Evolutionary conservation across 2,113 vertebrate genomes (phyloP).

Genomic region (Cheirogaleus medius): DNA sequence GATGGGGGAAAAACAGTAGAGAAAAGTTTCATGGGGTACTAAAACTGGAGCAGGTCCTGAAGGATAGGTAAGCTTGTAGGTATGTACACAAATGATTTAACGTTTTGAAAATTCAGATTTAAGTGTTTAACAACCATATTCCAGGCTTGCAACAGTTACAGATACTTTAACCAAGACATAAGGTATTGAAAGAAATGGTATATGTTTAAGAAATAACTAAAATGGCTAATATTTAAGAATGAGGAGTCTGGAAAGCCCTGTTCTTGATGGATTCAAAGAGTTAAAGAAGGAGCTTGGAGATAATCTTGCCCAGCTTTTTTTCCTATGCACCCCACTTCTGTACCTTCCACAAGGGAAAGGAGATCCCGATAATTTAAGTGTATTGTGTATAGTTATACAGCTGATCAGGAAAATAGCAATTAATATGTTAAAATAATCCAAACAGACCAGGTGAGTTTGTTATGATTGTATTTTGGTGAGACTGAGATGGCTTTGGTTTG

Average conservation of each 20-base stretch:
- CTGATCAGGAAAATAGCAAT: conserved; percentile 16
- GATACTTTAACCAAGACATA: background rate
- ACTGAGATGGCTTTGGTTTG: background rate
- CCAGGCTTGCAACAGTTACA: background rate
- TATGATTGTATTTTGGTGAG: background rate
- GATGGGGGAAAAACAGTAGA: background rate
- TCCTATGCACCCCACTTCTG: background rate
- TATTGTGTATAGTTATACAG: background rate
- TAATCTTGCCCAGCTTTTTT: background rate
- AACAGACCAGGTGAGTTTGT: background rate
- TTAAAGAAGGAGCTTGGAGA: conserved; percentile 24
- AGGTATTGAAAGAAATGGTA: background rate
- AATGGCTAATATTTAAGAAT: conserved; percentile 27
- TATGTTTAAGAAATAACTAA: conserved; percentile 32
- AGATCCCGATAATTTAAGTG: background rate
- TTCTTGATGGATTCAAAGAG: background rate
- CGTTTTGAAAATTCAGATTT: conserved; percentile 21
- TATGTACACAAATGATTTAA: background rate
- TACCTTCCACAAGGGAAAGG: background rate
- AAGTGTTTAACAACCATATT: background rate
- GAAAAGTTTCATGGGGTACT: background rate
- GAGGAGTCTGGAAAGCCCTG: background rate
- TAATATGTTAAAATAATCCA: background rate
- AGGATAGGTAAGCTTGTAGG: background rate
- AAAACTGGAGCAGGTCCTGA: background rate